Base-by-base conservation (phyloP, 2,797 vertebrate species). In the Propithecus perrieri region DNA sequence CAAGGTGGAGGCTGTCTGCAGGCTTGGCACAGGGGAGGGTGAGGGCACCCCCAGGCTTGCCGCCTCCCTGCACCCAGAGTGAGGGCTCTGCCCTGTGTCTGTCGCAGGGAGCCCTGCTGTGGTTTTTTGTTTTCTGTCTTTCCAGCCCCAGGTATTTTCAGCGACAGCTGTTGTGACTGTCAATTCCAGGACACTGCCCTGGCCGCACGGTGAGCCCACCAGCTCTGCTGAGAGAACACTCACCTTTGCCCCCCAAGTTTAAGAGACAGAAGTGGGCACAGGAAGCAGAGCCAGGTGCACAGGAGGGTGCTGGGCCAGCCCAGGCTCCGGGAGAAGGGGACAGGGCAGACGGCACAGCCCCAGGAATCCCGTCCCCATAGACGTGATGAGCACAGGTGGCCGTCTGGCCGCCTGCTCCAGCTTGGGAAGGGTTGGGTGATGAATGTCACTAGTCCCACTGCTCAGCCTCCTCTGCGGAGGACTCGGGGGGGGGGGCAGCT, bases 241-340 rank as follows among this genome's bases (percentile, higher is more conserved):
- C 1, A 2, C 0, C 65, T 28, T 35, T 22, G 41, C 5, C 22
- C 53, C 33, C 17, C 0, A 35, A 63, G 15, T 50, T 50, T 15
- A 65, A 65, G 65, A 63, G 69, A 14, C 61, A 59, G 55, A 30
- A 1, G 30, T 22, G 17, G 83, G 55, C 0, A 18, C 17, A 57
- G 46, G 9, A 30, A 30, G 35, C 28, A 2, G 46, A 35, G 67
- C 76, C 0, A 0, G 11, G 41, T 4, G 8, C 35, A 38, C 6
- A 1, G 7, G 7, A 15, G 35, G 43, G 46, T 50, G 46, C 74
- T 33, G 9, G n/a, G 65, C 12, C 0, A 5, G 46, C 80, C 2
- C 0, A 2, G 59, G 33, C 26, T 20, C 1, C 48, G 35, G 2
- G 38, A 83, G 22, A 7, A 24, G 0, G 6, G 50, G 17, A 53